Evolutionary conservation across 2,797 vertebrate species (phyloP), one percentile per base, ranked within the genome.

Genomic region (Pelochelys cantorii): DNA sequence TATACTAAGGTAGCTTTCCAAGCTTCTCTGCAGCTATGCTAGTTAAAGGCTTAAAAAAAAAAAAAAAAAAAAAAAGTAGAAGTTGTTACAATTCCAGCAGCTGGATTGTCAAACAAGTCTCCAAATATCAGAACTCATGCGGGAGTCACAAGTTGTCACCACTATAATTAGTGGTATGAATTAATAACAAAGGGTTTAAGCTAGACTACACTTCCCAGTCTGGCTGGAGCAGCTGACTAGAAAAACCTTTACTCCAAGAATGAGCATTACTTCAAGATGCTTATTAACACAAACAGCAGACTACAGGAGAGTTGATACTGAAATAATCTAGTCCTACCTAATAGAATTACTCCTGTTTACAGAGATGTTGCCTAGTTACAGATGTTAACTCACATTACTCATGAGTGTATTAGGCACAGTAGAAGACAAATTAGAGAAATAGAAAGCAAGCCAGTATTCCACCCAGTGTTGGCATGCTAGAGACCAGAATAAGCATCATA

Each of bases 381-480:
- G 20, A 37, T 17, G 17, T 34, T 71, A 22, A 54, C 8, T 34
- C 17, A 34, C 9, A 71, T 71, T 71, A 71, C 10, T 22, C 20
- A 71, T 37, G 20, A 71, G 4, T 37, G n/a, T 34, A 37, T 9
- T 18, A 11, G 20, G 34, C 18, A 37, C 20, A 12, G 34, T 5
- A 71, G 20, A 71, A 71, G n/a, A 68, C 15, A n/a, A 4, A 68
- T 20, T 11, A 71, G 20, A 71, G 10, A 71, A 71, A 22, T 3
- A 37, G 18, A 34, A 71, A 34, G 9, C 17, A 23, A 23, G 18
- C n/a, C 1, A 71, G 68, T 22, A 34, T 9, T 0, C 12, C 0
- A 8, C 0, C 0, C 1, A 10, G 2, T 27, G 25, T 10, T 27
- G 29, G 7, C 0, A 3, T 0, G 42, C 1, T 37, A 15, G 3